Conservation (phyloP, 1,140 invertebrate species). For the Lordiphosa clarofinis region DNA sequence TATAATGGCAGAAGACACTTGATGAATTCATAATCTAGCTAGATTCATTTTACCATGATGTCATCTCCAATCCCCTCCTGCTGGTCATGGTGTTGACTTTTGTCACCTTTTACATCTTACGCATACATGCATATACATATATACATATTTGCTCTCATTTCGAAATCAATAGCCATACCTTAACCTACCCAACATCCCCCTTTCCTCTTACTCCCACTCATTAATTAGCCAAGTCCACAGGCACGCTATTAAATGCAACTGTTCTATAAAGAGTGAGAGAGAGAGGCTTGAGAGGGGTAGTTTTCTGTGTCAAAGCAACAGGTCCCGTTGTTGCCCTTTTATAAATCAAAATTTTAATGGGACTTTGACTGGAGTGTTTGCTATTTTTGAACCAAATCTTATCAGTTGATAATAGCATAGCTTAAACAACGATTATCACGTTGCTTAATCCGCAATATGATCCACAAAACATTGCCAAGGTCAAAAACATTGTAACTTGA, state of each 20-base stretch:
- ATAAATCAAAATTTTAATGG: neutral
- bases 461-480: conserved; percentile 15
- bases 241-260: conserved; percentile 9
- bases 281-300: neutral
- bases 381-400: conserved; percentile 22
- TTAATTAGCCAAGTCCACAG: conserved; percentile 18
- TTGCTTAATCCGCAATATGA: conserved; percentile 1
- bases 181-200: conserved; percentile 1
- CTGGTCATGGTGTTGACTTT: conserved; percentile 35
- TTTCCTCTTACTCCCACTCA: neutral
- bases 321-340: neutral
- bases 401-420: conserved; percentile 26
- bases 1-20: conserved; percentile 25
- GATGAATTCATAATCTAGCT: conserved; percentile 30
- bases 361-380: conserved; percentile 5
- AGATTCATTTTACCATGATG: neutral
- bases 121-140: neutral
- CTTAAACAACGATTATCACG: conserved; percentile 28
- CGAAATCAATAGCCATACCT: conserved; percentile 11
- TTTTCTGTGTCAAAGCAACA: conserved; percentile 12
- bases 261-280: neutral
- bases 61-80: neutral
- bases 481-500: conserved; percentile 2
- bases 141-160: conserved; percentile 3
- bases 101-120: conserved; percentile 30